Conservation (phyloP, 2,113 vertebrate species). For the Gallinago undulata region DNA sequence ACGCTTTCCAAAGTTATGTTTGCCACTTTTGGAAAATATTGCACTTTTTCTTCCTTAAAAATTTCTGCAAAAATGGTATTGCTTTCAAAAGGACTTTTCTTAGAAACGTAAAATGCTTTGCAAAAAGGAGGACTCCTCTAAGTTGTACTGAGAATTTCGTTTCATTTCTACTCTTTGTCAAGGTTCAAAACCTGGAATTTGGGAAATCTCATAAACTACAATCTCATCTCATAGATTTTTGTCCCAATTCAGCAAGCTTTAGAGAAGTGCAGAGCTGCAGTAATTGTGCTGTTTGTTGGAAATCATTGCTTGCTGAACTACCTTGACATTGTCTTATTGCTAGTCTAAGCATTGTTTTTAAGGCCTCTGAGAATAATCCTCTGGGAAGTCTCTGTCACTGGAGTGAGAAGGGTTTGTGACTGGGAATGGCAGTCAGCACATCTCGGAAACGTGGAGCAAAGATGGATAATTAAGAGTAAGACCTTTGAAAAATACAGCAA, state of each 20-base stretch:
- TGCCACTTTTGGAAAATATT: not conserved
- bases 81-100: not conserved
- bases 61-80: not conserved
- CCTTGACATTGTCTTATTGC: not conserved
- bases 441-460: not conserved
- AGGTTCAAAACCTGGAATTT: not conserved
- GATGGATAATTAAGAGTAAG: not conserved
- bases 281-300: not conserved
- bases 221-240: not conserved
- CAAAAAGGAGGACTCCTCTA: not conserved
- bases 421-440: accelerated
- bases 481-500: not conserved
- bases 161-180: not conserved
- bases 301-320: not conserved
- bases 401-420: not conserved
- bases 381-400: not conserved
- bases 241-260: not conserved
- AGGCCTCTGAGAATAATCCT: not conserved
- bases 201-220: not conserved
- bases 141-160: not conserved
- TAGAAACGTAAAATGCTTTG: not conserved
- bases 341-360: not conserved
- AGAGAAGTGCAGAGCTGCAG: accelerated
- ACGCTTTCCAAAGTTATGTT: not conserved
- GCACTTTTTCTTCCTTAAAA: not conserved